These are phyloP conservation scores for Coccyzus lansbergi DNA, from an alignment of 2,797 vertebrate species.

Conservation along the genomic window DNA sequence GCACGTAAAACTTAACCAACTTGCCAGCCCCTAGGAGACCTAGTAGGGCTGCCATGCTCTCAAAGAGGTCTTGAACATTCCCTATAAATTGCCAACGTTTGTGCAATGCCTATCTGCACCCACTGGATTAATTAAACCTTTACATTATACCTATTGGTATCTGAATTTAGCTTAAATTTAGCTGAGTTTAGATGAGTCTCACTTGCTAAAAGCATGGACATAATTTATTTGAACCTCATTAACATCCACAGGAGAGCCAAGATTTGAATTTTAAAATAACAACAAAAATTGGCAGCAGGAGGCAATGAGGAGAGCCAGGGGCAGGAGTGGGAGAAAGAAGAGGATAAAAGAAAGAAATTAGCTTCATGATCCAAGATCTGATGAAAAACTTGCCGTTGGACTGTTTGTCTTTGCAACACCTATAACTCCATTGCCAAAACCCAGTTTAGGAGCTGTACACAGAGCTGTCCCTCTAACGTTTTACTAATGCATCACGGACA, in stretches of 20 bases:
- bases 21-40: not conserved
- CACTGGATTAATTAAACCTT: not conserved
- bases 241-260: not conserved
- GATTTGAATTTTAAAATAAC: not conserved
- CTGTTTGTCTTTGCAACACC: not conserved
- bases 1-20: not conserved
- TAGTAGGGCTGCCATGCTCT: not conserved
- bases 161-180: not conserved
- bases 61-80: not conserved
- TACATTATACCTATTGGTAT: not conserved
- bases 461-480: not conserved
- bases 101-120: not conserved
- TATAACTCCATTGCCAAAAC: not conserved
- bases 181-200: not conserved
- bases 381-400: not conserved
- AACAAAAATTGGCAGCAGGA: not conserved
- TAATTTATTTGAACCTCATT: not conserved
- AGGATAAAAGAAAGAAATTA: not conserved
- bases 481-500: not conserved
- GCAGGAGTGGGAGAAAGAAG: not conserved
- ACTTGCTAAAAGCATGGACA: not conserved
- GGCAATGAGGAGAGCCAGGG: not conserved
- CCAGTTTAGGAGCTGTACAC: not conserved
- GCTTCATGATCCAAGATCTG: not conserved
- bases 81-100: not conserved